Base-by-base conservation (phyloP, 2,797 vertebrate genomes). In the Meriones psammophilus region DNA sequence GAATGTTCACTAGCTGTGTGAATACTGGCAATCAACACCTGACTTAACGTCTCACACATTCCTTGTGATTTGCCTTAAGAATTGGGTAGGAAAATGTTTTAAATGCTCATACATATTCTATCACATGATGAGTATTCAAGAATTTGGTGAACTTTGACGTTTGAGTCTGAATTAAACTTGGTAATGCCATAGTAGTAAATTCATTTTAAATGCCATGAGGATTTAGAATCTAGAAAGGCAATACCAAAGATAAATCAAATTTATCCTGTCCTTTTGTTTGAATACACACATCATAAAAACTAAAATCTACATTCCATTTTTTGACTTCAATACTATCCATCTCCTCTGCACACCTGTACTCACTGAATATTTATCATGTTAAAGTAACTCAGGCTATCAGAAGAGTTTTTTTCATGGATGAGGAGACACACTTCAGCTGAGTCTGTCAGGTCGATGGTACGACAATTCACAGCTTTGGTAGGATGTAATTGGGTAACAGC, bases 391-490 rank as follows among this genome's bases (percentile, higher is more conserved):
- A 93, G 76, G 17, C 9, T 39, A 12, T 15, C 17, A 26, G 62
- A n/a, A 62, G 20, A 50, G 0, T 73, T 73, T 64, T 88, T 73
- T 94, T 79, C 83, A 28, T 10, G 84, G 28, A 88, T 46, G 81
- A 58, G 80, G 26, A 36, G 94, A 89, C 1, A 1, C 0, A 46
- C 22, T 95, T 95, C 95, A 86, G 0, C 69, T 97, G 56, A 95
- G 62, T 77, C 12, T 94, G 3, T 91, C 26, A 91, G 54, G 92
- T 3, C 0, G 83, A 76, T 8, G 93, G 4, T 28, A 66, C 56
- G 88, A 26, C 26, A 88, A 33, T 64, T 92, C 12, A 94, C 79
- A 91, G 50, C 42, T 87, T 91, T 15, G 54, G 28, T 92, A 97
- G 77, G 17, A 69, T 3, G 7, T 39, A 97, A 28, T 24, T 88